Evolutionary conservation across 2,797 vertebrate genomes (phyloP).

Genomic region (Myiotriccus ornatus): DNA sequence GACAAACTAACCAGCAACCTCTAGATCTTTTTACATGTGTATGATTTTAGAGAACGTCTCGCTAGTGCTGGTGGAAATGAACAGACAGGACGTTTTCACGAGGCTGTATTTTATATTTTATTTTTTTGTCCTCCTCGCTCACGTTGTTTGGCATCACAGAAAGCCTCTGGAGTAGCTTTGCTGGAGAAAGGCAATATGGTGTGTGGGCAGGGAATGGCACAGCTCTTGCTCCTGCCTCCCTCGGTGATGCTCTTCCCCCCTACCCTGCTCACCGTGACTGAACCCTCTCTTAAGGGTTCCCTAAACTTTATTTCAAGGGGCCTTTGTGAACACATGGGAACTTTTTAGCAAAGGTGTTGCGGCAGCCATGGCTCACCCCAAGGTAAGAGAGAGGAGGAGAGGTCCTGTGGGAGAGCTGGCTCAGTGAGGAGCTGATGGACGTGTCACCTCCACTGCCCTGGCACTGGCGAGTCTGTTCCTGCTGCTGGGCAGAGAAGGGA

Average conservation of each 20-base stretch:
- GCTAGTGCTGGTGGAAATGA: constrained; percentile 56
- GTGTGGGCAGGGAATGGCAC: constrained; percentile 18
- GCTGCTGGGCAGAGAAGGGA: not conserved
- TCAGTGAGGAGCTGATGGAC: not conserved
- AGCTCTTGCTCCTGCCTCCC: constrained; percentile 18
- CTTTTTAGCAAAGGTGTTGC: not conserved
- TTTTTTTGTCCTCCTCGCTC: fast-evolving
- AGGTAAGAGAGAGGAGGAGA: not conserved
- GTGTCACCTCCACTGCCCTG: fast-evolving
- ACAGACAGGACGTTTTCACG: not conserved
- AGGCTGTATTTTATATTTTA: not conserved
- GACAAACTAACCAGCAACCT: constrained; percentile 77
- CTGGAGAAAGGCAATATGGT: constrained; percentile 54
- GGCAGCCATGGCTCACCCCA: not conserved
- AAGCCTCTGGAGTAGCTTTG: constrained; percentile 33
- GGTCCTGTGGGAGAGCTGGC: not conserved
- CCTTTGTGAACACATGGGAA: not conserved
- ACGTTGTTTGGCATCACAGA: not conserved
- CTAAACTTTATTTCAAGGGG: not conserved
- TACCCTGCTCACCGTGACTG: not conserved
- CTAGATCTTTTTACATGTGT: constrained; percentile 76
- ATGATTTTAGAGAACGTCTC: constrained; percentile 66
- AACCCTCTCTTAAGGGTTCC: not conserved
- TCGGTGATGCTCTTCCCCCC: not conserved
- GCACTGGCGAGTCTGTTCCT: not conserved